Conservation (phyloP, 2,888 invertebrate genomes). For the Hydroisotoma schaefferi region DNA sequence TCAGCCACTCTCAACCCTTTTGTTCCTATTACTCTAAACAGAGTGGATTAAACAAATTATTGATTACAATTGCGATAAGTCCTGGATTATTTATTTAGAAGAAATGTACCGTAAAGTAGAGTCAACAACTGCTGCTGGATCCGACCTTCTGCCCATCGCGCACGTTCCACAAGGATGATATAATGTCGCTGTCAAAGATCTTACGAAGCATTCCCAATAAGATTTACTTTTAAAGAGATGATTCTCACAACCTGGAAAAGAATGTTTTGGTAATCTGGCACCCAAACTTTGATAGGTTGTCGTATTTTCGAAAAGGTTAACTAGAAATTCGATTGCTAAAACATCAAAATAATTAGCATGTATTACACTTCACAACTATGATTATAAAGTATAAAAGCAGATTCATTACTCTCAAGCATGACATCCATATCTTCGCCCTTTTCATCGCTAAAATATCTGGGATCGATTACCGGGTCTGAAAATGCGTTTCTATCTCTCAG, state of each 20-base stretch:
- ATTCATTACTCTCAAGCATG: constrained; percentile 38
- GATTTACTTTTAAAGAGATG: constrained; percentile 29
- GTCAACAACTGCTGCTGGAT: constrained; percentile 29
- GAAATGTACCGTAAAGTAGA: constrained; percentile 35
- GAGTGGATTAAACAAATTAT: no score
- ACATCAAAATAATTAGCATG: not conserved
- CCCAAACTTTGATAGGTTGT: constrained; percentile 39
- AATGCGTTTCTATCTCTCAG: constrained; percentile 53
- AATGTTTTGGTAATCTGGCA: constrained; percentile 33
- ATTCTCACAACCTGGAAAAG: constrained; percentile 41
- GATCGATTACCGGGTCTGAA: constrained; percentile 54
- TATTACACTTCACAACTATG: not conserved
- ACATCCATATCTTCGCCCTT: constrained; percentile 38
- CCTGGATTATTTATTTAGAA: no score
- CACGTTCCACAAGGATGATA: constrained; percentile 39
- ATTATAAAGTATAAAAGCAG: not conserved
- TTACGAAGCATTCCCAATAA: constrained; percentile 44
- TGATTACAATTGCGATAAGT: no score
- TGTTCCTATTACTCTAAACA: not conserved
- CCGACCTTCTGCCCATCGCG: constrained; percentile 7
- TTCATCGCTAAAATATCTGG: constrained; percentile 53
- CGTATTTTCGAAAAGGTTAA: constrained; percentile 35
- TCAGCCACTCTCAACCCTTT: not conserved
- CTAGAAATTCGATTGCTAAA: not conserved
- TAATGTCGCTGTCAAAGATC: constrained; percentile 38